Evolutionary conservation across 2,113 vertebrate species (phyloP), one percentile per base, ranked within the genome.

Genomic region (Pterocles gutturalis): DNA sequence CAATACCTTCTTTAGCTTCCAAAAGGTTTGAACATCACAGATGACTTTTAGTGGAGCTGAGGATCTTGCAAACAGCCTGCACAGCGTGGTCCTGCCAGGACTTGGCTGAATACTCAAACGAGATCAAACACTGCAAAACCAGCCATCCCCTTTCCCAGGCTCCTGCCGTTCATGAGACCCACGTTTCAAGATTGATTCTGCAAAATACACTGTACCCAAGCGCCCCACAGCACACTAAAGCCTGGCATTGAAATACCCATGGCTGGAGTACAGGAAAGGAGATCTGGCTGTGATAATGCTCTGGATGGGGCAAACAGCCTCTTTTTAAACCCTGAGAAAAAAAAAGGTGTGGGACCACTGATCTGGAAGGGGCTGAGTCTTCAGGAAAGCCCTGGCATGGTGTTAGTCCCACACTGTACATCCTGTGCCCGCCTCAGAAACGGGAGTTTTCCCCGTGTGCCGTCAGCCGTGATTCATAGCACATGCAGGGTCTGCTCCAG

Each of bases 61-160:
- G 33, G 36, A 48, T 55, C 53, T 34, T 57, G 41, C 67, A 13
- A 45, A 28, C 41, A 81, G 45, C 62, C 34, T 41, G 36, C 57
- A 45, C 8, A 36, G 53, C 1, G 6, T 11, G 34, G 64, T 29
- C 58, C 67, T 71, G 49, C 24, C 24, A 13, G 43, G 34, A 24
- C 72, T 36, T 3, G 8, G 48, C 55, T 1, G 1, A 31, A 26
- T 10, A 16, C 15, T 43, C 0, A 0, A 25, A 5, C 4, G 25
- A 80, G 55, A 36, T 64, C 45, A 33, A 55, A 16, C 66, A 31
- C n/a, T 60, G 25, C 26, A 29, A 17, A 62, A 41, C 5, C 77
- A 83, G 36, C 48, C 54, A 17, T 5, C 5, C 34, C 61, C 38
- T 69, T 34, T 36, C 43, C 19, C 46, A 49, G 53, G 53, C 55